Evolutionary conservation across 2,888 invertebrate species (phyloP), one percentile per base, ranked within the genome.

Genomic region (Aethes cnicana): DNA sequence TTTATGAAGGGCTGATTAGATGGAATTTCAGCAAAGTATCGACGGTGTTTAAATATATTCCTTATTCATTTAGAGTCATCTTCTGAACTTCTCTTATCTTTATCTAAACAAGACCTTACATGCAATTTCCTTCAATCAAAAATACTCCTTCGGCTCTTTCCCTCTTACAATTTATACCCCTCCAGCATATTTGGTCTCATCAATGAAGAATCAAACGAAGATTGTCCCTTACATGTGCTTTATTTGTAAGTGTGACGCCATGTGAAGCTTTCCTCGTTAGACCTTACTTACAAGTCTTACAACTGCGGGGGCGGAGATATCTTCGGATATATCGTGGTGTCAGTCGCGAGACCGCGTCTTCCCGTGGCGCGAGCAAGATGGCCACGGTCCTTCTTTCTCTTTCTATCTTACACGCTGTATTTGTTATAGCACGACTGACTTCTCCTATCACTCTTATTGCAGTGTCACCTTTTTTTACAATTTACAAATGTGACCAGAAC

Each of bases 341-440:
- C 74, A 76, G 79, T 80, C 78, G 77, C 72, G 73, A 69, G 72
- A 73, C 69, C 71, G 69, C 60, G 66, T 59, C 65, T 61, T 63
- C 69, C 72, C 75, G 83, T 79, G 84, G 83, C 76, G 82, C 76
- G 83, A 87, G 88, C 88, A 89, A 88, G 87, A 84, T 89, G 87
- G 88, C 86, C 87, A 77, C 77, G 81, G 78, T 81, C 80, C 74
- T 78, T 70, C 67, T 63, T 67, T 65, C 57, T 55, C 39, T 55
- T 53, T 61, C 69, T 75, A 71, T 73, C 71, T 79, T 68, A 76
- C 73, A 77, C 61, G 80, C 65, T 79, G 62, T 77, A 52, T 63
- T 56, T 59, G 53, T 63, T 66, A 77, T 74, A 68, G 64, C 69
- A 73, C 77, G 77, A 73, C 52, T 54, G 55, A 74, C 64, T 72